phyloP scores from a whole-genome alignment of 2,113 vertebrate genomes.

The Calyptommatus sinebrachiatus region DNA sequence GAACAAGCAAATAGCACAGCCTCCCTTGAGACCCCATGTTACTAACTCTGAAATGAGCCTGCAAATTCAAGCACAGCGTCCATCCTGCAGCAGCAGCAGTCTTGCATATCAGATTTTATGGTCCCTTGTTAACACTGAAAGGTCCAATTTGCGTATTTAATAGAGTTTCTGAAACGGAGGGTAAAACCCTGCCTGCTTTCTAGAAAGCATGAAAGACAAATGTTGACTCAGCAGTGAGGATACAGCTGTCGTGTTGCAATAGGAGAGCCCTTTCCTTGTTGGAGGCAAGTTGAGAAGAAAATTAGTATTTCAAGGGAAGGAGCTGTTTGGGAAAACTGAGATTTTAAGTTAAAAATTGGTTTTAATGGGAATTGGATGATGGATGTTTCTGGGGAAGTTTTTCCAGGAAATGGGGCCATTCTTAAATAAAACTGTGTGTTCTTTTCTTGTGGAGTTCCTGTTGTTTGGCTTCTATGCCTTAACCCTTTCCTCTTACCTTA shows the following conservation, averaged over 20 bases:
- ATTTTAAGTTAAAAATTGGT: neutral
- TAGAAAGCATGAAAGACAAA: neutral
- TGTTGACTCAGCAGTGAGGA: conserved; percentile 7
- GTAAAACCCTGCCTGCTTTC: neutral
- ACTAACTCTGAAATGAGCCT: neutral
- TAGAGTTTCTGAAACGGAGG: no score
- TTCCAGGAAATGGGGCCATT: neutral
- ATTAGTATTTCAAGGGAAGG: neutral
- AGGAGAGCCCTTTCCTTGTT: neutral
- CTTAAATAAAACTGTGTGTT: neutral
- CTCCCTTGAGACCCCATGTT: no score
- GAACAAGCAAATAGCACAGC: neutral
- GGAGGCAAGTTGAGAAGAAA: neutral
- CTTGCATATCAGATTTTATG: neutral
- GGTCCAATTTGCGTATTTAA: neutral
- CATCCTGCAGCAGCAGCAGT: neutral
- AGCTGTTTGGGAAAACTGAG: neutral
- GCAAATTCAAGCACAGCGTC: neutral
- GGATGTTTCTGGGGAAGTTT: neutral
- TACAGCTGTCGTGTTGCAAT: neutral
- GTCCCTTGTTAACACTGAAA: neutral
- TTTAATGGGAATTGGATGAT: neutral
- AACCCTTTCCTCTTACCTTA: neutral
- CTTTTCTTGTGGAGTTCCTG: neutral
- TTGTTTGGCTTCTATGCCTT: neutral